Evolutionary conservation across 2,113 vertebrate genomes (phyloP).

Genomic region (Hemichromis elongatus): DNA sequence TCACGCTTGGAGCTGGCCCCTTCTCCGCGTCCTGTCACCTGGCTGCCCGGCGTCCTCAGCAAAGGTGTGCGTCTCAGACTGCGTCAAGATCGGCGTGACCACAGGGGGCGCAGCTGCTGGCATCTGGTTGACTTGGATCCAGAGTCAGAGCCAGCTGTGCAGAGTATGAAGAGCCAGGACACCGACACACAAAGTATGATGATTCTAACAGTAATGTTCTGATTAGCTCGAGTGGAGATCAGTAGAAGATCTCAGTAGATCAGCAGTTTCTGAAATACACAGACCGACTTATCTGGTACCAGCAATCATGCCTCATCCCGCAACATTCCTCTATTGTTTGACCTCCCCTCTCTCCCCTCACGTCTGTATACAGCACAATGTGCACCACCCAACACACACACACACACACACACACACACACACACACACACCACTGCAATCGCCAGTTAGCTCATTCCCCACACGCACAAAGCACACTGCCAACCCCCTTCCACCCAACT

Average conservation of each 20-base stretch:
- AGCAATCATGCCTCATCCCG: not conserved
- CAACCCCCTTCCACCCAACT: too few relatives aligned
- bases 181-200: slow-evolving; percentile 52
- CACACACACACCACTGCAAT: too few relatives aligned
- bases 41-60: slow-evolving; percentile 58
- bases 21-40: slow-evolving; percentile 34
- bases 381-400: too few relatives aligned
- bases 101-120: slow-evolving; percentile 61
- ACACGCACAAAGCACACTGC: too few relatives aligned
- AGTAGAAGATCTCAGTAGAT: not conserved
- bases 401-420: too few relatives aligned
- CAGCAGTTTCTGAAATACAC: not conserved
- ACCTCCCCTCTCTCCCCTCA: too few relatives aligned
- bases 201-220: not conserved
- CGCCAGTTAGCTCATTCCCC: too few relatives aligned
- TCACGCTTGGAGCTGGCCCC: not conserved
- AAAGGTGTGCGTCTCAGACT: slow-evolving; percentile 65
- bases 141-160: slow-evolving; percentile 10
- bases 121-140: slow-evolving; percentile 61
- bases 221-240: not conserved
- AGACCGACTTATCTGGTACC: not conserved
- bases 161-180: slow-evolving; percentile 3
- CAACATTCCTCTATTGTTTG: too few relatives aligned
- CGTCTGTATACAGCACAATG: too few relatives aligned
- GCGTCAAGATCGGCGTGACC: slow-evolving; percentile 54